Conservation (phyloP, 2,113 vertebrate genomes). For the Bubo blakistoni region DNA sequence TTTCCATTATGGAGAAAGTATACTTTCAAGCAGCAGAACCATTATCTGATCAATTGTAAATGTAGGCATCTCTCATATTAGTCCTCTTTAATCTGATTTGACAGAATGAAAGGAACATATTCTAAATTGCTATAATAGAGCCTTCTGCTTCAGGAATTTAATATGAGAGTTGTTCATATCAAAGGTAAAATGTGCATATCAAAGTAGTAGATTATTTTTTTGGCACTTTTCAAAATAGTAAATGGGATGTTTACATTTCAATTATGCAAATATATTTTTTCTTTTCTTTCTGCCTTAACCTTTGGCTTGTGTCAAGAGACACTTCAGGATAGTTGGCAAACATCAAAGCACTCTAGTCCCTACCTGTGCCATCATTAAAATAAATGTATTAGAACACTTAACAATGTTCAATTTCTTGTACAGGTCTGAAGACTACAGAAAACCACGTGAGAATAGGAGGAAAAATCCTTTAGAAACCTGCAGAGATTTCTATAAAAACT, state of each 20-base stretch:
- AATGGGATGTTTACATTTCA: neutral
- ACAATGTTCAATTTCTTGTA: neutral
- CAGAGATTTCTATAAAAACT: neutral
- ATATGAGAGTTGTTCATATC: neutral
- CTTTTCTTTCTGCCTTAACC: neutral
- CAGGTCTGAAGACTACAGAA: neutral
- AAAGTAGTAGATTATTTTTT: neutral
- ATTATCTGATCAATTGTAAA: neutral
- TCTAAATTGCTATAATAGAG: neutral
- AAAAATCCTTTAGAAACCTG: neutral
- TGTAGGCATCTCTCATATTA: neutral
- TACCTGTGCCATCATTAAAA: neutral
- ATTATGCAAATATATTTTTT: neutral
- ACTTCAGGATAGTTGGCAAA: neutral
- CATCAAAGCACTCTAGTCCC: neutral
- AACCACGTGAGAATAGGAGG: neutral
- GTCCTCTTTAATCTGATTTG: neutral
- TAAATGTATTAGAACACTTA: neutral
- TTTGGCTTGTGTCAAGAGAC: neutral
- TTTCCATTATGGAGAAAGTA: neutral
- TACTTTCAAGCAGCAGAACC: neutral
- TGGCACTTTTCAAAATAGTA: neutral
- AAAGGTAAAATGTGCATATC: neutral
- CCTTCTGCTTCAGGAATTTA: slow-evolving; percentile 22
- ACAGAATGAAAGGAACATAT: slow-evolving; percentile 3